Percentiles rank a stretch among this genome's conserved stretches.
Evolutionary conservation across 2,113 vertebrate species (phyloP).

Genomic region (Saguinus imperator): DNA sequence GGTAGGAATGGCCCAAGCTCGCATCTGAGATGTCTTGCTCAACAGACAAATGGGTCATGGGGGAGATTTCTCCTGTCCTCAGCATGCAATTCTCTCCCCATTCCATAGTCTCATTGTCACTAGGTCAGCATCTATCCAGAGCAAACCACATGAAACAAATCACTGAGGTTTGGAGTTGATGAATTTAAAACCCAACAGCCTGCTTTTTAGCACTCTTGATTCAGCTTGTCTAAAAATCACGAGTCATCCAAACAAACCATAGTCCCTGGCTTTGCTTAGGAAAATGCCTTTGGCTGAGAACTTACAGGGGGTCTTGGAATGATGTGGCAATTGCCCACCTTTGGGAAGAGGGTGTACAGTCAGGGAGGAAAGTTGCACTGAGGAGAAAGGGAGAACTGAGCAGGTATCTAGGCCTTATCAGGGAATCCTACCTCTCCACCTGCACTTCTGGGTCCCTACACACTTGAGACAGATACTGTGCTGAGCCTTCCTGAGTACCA

Average conservation of each 20-base stretch:
- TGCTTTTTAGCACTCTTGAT: not conserved
- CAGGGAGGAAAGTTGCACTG: not conserved
- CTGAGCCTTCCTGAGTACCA: not conserved
- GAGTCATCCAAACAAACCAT: conserved; percentile 35
- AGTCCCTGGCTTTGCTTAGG: not conserved
- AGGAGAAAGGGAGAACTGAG: not conserved
- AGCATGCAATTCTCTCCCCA: not conserved
- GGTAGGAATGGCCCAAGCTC: not conserved
- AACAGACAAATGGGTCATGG: not conserved
- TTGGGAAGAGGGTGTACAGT: not conserved
- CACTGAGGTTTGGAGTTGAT: not conserved
- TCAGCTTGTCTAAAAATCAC: not conserved
- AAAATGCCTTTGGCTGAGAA: not conserved
- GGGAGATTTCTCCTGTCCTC: not conserved
- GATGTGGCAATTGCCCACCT: not conserved
- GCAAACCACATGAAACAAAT: not conserved
- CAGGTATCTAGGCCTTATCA: not conserved
- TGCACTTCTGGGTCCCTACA: fast-evolving
- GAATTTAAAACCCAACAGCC: not conserved
- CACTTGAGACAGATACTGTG: not conserved
- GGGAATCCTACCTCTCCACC: not conserved
- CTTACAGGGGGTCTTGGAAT: not conserved
- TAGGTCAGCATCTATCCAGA: not conserved
- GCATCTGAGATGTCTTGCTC: not conserved
- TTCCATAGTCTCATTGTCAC: not conserved